phyloP scores from a whole-genome alignment of 2,888 invertebrate species.

The Drosophila bunnanda region DNA sequence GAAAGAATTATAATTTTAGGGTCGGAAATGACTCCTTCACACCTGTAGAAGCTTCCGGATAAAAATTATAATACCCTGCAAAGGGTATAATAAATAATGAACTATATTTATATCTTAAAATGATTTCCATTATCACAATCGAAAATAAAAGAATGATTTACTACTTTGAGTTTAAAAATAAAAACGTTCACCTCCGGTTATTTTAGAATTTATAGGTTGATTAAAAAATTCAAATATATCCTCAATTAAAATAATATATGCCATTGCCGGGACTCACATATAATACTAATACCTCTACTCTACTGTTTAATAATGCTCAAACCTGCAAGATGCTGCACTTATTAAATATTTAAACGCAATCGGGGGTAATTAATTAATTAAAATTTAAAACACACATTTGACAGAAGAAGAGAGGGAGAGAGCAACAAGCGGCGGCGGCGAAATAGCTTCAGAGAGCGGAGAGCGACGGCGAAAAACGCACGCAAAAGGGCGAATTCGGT shows the following conservation, averaged over 20 bases:
- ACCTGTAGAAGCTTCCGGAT: too few species aligned
- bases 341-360: slow-evolving; percentile 7
- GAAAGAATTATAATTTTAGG: too few species aligned
- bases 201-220: too few species aligned
- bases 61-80: too few species aligned
- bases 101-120: too few species aligned
- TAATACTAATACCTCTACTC: neutral
- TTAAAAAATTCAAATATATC: neutral
- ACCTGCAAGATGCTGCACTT: neutral
- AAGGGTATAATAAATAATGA: too few species aligned
- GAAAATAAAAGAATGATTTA: too few species aligned
- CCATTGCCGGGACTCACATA: neutral
- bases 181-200: too few species aligned
- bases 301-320: neutral
- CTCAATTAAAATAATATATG: neutral
- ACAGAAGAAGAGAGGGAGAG: neutral
- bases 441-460: slow-evolving; percentile 2
- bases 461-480: neutral
- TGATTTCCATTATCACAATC: too few species aligned
- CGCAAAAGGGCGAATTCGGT: neutral
- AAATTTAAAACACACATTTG: neutral
- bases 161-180: too few species aligned
- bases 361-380: slow-evolving; percentile 7
- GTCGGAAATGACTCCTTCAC: too few species aligned
- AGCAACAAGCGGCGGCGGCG: slow-evolving; percentile 8